Base-by-base conservation (phyloP, 2,888 invertebrate genomes). In the Torymus tubicola region DNA sequence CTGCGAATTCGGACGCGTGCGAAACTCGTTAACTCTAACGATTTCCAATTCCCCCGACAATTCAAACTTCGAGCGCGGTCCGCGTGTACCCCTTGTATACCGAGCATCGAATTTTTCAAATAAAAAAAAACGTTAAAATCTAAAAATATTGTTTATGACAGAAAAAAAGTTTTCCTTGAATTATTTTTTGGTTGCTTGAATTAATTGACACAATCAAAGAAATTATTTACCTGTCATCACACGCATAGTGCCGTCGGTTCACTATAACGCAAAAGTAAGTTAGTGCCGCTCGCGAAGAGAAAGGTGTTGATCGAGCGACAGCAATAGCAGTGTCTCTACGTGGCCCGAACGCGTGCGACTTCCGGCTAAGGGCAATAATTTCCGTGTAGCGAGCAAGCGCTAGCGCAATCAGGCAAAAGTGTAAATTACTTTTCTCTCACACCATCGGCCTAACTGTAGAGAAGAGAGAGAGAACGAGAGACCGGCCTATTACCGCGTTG, bases 361-460 rank as follows among this genome's bases (percentile, higher is more conserved):
- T 84, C 79, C 82, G 84, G 78, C 76, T 77, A 64, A 81, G 67
- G 77, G 81, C 72, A 83, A 83, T 82, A 80, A 85, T 85, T 80
- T 83, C 57, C 69, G 77, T 1, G 42, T 8, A 42, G 21, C 52
- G 50, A 8, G 55, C 55, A 16, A 64, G 42, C 53, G 58, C 31
- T 31, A 13, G 74, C 64, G 83, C 83, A 85, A 87, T 87, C 83
- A 78, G 78, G 82, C 84, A 87, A 88, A 86, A 86, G 85, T 87
- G 85, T 86, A 86, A 87, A 88, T 88, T 86, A 85, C 84, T 84
- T 81, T 71, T 79, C 72, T 12, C 8, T 42, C 5, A 8, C 42
- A 42, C 8, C 10, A 8, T 8, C 18, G 13, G 82, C 81, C 83
- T 86, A 86, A 86, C 82, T 84, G 82, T 82, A 83, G 42, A 42